Base-by-base conservation (phyloP, 2,888 invertebrate species). In the Acrocyrtus sp. region DNA sequence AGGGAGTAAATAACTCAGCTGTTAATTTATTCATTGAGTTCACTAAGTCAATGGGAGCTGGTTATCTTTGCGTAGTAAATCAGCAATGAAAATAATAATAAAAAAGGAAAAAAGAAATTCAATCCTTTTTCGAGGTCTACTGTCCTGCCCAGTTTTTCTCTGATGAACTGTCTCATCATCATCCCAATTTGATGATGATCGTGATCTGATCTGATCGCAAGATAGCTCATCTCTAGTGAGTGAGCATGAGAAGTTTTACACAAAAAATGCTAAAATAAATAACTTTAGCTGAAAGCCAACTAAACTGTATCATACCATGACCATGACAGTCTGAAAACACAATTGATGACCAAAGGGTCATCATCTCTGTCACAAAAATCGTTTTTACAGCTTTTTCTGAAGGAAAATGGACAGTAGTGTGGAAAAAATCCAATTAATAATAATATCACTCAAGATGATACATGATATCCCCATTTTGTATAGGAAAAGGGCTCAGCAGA, bases 11-110 rank as follows among this genome's bases (percentile, higher is more conserved):
- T 34, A 34, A 34, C 34, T 34, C 24, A 29, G 27, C 45, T 43
- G 57, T 26, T 70, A 70, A 70, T 70, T 63, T 70, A 70, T 70
- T 70, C 70, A 70, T 70, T 63, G 70, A 26, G 70, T 61, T 61
- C 68, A 70, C 34, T 62, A 45, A 69, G 54, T 61, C 68, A 61
- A 61, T 62, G 70, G 62, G 57, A 48, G 47, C 62, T 56, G 39
- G 41, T 50, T 43, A 8, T 15, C 21, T 8, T 21, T 43, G 22
- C 24, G 27, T 8, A 54, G 61, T 47, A 27, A 54, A 61, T 68
- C 54, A 34, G 21, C 17, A 21, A n/a, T 29, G 8, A 54, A 6
- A 54, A 34, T 51, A 19, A 51, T n/a, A 24, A 24, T 26, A 57
- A 69, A 21, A 60, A 41, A 54, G 45, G 48, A 45, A 34, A 51